These are phyloP conservation scores for Nemotelus nigrinus DNA, from an alignment of 2,888 invertebrate species.

Conservation along the genomic window DNA sequence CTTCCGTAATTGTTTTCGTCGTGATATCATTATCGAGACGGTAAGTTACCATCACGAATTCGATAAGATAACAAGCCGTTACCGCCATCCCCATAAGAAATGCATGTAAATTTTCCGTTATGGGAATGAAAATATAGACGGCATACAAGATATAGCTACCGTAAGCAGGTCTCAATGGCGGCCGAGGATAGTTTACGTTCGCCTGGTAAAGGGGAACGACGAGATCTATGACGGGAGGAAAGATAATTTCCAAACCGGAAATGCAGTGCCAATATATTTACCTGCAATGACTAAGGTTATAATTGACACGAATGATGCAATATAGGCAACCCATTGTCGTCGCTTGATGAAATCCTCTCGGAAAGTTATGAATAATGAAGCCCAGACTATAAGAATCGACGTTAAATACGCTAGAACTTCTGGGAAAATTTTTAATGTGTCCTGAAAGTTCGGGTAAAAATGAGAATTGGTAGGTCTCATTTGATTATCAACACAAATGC, in stretches of 20 bases:
- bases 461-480: not conserved
- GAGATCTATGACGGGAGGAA: slow-evolving; percentile 67
- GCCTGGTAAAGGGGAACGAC: slow-evolving; percentile 74
- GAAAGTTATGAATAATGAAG: slow-evolving; percentile 61
- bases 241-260: too few relatives aligned
- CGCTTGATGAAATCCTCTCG: slow-evolving; percentile 61
- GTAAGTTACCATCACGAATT: slow-evolving; percentile 70
- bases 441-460: slow-evolving; percentile 51
- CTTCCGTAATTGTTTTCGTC: slow-evolving; percentile 71
- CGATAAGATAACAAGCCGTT: slow-evolving; percentile 73
- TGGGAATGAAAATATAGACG: slow-evolving; percentile 85
- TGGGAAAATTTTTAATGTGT: slow-evolving; percentile 57
- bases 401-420: slow-evolving; percentile 61
- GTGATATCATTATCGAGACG: slow-evolving; percentile 60
- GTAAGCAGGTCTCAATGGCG: slow-evolving; percentile 73
- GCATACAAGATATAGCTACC: slow-evolving; percentile 78
- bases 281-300: slow-evolving; percentile 69
- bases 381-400: slow-evolving; percentile 60
- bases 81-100: slow-evolving; percentile 76
- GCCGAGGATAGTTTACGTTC: slow-evolving; percentile 64
- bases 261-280: slow-evolving; percentile 54
- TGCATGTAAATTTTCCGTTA: slow-evolving; percentile 77
- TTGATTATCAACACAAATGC: too few relatives aligned
- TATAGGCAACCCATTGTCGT: slow-evolving; percentile 62
- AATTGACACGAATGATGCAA: slow-evolving; percentile 65